Evolutionary conservation across 2,888 invertebrate species (phyloP), one percentile per base, ranked within the genome.

Genomic region (Caenorhabditis doughertyi): DNA sequence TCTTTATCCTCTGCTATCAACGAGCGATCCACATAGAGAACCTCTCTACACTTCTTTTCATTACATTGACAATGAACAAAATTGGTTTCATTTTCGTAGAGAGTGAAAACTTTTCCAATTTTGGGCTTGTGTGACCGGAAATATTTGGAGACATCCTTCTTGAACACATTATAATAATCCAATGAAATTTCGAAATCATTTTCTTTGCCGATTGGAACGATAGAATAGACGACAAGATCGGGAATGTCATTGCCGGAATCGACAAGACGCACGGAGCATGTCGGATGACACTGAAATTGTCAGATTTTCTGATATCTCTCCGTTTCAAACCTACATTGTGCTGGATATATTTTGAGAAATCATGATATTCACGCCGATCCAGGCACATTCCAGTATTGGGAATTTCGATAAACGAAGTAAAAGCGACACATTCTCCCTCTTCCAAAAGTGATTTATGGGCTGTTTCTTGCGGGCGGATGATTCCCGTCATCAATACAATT

Each of bases 261-360:
- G 21, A 58, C 60, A 16, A 71, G 51, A 60, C 71, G 71, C 3
- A 71, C 60, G 16, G 42, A 7, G 51, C 71, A 71, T 11, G 71
- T 60, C 39, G 71, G 71, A 13, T 23, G 35, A 23, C 71, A 71
- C 71, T 71, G 39, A 16, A 71, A 55, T 3, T 47, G 1, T 25
- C 5, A 16, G 11, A 25, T 11, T 18, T 25, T 4, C 16, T n/a
- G n/a, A n/a, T n/a, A 47, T n/a, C 16, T 47, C 16, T 16, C 47
- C 8, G 47, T 47, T 47, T 16, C 5, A 47, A 47, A 47, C 5
- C 5, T n/a, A 72, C 72, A 29, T 53, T 72, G 21, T 72, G 72
- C 0, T 60, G 53, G n/a, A 72, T 72, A 16, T 39, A 72, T 29
- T 72, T 72, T 11, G 72, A 72, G 13, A 72, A 72, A 23, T 72